A percentile compares a stretch with the other conserved stretches of the same genome.
Evolutionary conservation across 2,113 vertebrate genomes (phyloP).

Genomic region (Melanocharis versteri): DNA sequence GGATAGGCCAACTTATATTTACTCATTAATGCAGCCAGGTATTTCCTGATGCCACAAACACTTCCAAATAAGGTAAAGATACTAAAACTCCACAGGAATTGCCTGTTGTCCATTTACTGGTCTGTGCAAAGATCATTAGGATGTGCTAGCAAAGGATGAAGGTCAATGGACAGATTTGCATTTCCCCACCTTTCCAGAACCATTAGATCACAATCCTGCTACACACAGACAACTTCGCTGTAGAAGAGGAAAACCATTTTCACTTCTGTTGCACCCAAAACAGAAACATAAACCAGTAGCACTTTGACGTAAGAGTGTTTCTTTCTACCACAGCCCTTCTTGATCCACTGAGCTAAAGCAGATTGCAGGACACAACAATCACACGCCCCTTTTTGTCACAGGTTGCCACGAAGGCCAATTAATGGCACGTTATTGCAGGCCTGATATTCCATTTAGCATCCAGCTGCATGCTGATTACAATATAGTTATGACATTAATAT

Average conservation of each 20-base stretch:
- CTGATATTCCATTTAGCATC: neutral
- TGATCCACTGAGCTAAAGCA: neutral
- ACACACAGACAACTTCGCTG: neutral
- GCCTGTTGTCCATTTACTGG: neutral
- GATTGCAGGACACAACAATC: neutral
- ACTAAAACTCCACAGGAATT: neutral
- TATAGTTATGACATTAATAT: slow-evolving; percentile 22
- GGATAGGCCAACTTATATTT: neutral
- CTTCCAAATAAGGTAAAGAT: neutral
- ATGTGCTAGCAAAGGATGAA: neutral
- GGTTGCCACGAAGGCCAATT: neutral
- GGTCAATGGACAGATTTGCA: neutral
- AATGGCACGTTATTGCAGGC: neutral
- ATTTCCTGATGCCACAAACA: neutral
- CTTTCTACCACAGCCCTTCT: neutral
- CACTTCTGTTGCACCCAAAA: neutral
- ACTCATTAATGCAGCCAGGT: neutral
- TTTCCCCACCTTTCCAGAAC: neutral
- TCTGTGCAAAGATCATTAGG: neutral
- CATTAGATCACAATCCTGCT: neutral
- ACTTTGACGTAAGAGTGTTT: neutral
- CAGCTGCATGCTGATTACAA: neutral
- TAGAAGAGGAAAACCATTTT: neutral
- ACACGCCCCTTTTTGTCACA: neutral
- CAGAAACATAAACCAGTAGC: neutral